Conservation (phyloP, 2,797 vertebrate species). For the Micrastur ruficollis region DNA sequence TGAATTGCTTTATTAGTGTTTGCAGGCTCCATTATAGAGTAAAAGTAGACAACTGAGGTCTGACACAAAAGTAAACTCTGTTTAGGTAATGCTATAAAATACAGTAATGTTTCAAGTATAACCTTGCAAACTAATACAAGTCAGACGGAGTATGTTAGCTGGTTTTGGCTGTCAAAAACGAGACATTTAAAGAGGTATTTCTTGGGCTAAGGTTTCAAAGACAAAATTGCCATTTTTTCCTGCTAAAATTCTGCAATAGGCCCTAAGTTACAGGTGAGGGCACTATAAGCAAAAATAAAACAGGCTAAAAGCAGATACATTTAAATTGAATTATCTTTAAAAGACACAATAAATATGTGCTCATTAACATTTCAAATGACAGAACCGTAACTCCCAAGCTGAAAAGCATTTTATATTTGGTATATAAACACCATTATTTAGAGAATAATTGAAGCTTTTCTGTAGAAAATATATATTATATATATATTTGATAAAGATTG, state of each 20-base stretch:
- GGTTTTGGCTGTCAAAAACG: conserved; percentile 1
- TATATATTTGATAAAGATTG: not conserved
- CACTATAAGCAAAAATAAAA: conserved; percentile 60
- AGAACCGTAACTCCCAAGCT: not conserved
- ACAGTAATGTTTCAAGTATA: not conserved
- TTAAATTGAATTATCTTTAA: not conserved
- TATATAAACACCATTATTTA: not conserved
- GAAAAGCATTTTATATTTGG: not conserved
- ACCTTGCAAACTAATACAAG: not conserved
- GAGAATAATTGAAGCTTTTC: not conserved
- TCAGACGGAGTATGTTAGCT: not conserved
- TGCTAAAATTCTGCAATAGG: conserved; percentile 9
- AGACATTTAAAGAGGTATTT: not conserved
- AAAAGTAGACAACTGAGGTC: not conserved
- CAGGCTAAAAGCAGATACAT: not conserved
- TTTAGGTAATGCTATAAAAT: not conserved
- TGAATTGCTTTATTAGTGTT: not conserved
- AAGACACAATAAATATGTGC: not conserved
- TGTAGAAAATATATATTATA: not conserved
- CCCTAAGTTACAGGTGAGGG: conserved; percentile 59
- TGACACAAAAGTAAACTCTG: not conserved
- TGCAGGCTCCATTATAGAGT: not conserved
- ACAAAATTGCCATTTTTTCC: not conserved
- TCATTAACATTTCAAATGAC: not conserved
- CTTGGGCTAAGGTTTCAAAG: not conserved